Conservation (phyloP, 2,888 invertebrate genomes). For the Megamerina dolium region DNA sequence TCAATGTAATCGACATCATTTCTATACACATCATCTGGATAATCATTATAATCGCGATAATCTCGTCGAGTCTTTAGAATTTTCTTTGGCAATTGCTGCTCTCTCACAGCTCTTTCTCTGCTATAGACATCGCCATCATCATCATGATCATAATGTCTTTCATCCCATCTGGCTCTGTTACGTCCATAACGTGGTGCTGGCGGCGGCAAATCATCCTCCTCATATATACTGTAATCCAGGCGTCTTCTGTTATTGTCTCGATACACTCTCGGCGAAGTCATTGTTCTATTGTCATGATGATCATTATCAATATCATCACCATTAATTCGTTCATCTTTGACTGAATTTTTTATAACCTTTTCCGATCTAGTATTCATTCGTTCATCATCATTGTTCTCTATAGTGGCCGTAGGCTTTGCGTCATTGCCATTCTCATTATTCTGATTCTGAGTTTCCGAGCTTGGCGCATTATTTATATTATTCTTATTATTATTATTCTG, state of each 20-base stretch:
- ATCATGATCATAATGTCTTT: too few relatives aligned
- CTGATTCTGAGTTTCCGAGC: too few relatives aligned
- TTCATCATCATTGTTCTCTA: not conserved
- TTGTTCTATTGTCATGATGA: not conserved
- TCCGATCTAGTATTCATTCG: not conserved
- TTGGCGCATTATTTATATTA: too few relatives aligned
- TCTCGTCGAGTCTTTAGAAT: constrained; percentile 25
- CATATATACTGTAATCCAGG: not conserved
- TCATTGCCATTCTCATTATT: not conserved
- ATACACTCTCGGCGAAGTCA: constrained; percentile 2
- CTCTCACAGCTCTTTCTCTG: not conserved
- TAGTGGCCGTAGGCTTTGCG: too few relatives aligned
- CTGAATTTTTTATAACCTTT: constrained; percentile 1
- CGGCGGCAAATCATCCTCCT: not conserved
- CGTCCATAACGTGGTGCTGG: too few relatives aligned
- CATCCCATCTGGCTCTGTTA: too few relatives aligned
- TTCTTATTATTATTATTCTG: not conserved
- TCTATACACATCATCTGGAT: constrained; percentile 4
- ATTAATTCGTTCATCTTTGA: not conserved
- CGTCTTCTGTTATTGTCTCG: constrained; percentile 11
- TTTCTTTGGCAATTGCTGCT: constrained; percentile 22
- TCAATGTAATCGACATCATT: constrained; percentile 23
- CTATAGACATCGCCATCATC: too few relatives aligned
- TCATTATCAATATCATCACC: constrained; percentile 8
- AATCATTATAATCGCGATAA: not conserved